These are phyloP conservation scores for Apostichopus californicus DNA, from an alignment of 35 echinoderm and acorn worm species.

Conservation along the genomic window DNA sequence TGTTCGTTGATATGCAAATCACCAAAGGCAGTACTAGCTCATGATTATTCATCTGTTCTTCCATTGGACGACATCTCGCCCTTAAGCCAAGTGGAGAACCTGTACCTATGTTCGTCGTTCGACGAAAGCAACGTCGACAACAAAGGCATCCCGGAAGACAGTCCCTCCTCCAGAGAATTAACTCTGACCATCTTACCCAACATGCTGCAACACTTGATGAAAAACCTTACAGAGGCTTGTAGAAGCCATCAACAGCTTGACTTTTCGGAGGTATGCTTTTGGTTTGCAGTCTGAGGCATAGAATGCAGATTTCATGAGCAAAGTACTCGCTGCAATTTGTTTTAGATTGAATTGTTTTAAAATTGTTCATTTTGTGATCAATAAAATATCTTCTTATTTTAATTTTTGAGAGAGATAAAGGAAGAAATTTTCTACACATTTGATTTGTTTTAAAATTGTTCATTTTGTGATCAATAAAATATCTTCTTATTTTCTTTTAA, in stretches of 20 bases:
- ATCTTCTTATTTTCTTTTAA: too few species aligned
- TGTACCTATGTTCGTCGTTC: constrained; percentile 30
- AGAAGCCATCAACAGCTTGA: constrained; percentile 1
- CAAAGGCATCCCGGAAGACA: background rate
- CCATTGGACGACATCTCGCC: background rate
- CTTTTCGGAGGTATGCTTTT: constrained; percentile 25
- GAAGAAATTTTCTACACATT: too few species aligned
- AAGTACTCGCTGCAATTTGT: too few species aligned
- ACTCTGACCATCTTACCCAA: background rate
- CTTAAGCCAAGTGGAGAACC: background rate
- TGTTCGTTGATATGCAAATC: constrained; percentile 38
- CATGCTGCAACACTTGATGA: constrained; percentile 30
- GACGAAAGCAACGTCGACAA: background rate
- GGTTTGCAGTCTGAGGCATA: background rate
- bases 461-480: too few species aligned
- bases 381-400: too few species aligned
- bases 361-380: too few species aligned
- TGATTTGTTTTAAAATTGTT: too few species aligned
- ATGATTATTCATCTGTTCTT: background rate
- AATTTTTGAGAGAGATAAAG: too few species aligned
- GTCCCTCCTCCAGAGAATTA: background rate
- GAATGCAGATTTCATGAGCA: too few species aligned
- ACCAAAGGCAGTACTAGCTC: constrained; percentile 10
- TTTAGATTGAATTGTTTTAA: too few species aligned
- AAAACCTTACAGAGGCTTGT: constrained; percentile 20